Percentiles rank a stretch among this genome's conserved stretches.
phyloP scores from a whole-genome alignment of 2,113 vertebrate species.

The Terrapene triunguis region DNA sequence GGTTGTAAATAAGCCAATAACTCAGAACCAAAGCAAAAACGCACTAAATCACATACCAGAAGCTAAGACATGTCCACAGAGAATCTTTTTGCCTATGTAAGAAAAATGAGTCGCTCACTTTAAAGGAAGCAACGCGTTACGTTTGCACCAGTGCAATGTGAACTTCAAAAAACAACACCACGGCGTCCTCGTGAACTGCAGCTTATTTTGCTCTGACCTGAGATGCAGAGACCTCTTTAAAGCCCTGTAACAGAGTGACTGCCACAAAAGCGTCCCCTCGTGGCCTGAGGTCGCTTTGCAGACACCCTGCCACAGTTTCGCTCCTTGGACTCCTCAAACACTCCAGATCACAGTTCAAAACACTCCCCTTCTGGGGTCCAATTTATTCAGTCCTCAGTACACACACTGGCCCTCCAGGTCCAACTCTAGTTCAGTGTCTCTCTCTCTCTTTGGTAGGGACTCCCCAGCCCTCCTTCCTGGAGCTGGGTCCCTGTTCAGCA shows the following conservation, averaged over 20 bases:
- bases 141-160: not conserved
- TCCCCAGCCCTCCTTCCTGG: not conserved
- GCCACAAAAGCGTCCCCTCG: not conserved
- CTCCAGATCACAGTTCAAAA: not conserved
- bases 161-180: not conserved
- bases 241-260: not conserved
- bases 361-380: not conserved
- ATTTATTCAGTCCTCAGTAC: not conserved
- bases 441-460: not conserved
- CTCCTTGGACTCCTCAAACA: not conserved
- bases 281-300: not conserved
- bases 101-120: not conserved
- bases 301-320: not conserved
- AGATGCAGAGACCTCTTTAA: not conserved
- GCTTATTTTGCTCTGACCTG: not conserved
- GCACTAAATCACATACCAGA: not conserved
- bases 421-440: not conserved
- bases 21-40: not conserved
- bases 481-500: not conserved
- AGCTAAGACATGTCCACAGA: not conserved
- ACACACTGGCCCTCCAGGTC: not conserved
- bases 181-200: accelerated
- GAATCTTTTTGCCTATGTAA: not conserved
- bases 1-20: not conserved
- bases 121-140: slow-evolving; percentile 17